Conservation (phyloP, 2,113 vertebrate genomes). For the Mesembrinibis cayennensis region DNA sequence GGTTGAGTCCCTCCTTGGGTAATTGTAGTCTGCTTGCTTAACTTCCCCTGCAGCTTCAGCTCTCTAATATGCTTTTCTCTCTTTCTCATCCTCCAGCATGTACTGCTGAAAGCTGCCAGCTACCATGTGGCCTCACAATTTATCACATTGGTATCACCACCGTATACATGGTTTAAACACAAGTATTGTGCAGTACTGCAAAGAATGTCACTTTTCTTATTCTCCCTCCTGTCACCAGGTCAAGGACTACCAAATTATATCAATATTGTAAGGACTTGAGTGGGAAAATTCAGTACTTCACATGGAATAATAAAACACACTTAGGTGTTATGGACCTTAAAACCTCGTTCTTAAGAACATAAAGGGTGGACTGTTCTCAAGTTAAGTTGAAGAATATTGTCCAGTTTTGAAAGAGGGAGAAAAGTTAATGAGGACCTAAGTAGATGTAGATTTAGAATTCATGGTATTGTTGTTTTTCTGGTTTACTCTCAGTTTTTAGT, state of each 20-base stretch:
- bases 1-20: not conserved
- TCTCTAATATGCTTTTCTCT: not conserved
- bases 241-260: not conserved
- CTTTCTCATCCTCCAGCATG: not conserved
- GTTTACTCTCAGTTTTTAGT: not conserved
- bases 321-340: not conserved
- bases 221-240: not conserved
- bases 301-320: not conserved
- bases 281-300: not conserved
- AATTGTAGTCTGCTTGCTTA: constrained; percentile 18
- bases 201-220: not conserved
- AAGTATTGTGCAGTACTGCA: not conserved
- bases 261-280: not conserved
- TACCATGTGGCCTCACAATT: not conserved
- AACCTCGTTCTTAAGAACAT: not conserved
- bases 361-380: not conserved
- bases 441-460: not conserved
- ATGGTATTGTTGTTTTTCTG: not conserved
- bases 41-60: constrained; percentile 12
- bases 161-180: not conserved
- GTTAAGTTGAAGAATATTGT: not conserved
- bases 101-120: not conserved
- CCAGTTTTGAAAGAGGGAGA: not conserved
- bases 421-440: not conserved
- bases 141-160: not conserved